Base-by-base conservation (phyloP, 2,113 vertebrate genomes). In the Dipodomys ordii region DNA sequence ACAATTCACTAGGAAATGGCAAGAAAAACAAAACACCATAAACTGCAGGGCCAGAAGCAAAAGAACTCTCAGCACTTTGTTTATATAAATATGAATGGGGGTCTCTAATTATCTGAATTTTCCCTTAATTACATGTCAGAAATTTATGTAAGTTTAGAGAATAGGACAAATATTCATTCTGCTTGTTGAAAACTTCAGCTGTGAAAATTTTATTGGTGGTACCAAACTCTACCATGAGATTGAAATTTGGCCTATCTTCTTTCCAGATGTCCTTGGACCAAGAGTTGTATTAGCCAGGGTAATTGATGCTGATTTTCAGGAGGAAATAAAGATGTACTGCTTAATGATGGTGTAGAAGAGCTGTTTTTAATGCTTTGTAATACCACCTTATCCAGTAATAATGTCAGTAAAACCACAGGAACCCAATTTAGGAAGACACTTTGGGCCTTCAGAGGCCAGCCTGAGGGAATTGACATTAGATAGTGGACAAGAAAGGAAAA, bases 131-230 rank as follows among this genome's bases (percentile, higher is more conserved):
- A 53, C 39, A 32, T 74, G 12, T 13, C 71, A 69, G 20, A 88
- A 88, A 49, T 60, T 44, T 68, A 74, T 28, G 15, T 65, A 60
- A 94, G 90, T 77, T 93, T 22, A 87, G 74, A 96, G 15, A 74
- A 74, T 62, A 28, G 46, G 7, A 30, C 71, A 68, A 74, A 46
- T 69, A 57, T 22, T 62, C 1, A 76, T 76, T 88, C 32, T 5
- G 19, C 13, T 60, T 83, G 3, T 28, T 92, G 16, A 80, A 32
- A 69, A 32, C 69, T 30, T 78, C 49, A 62, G 12, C 7, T 82
- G 16, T 18, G 6, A 1, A 11, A 5, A 4, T 23, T 7, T 0
- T 35, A n/a, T 1, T 62, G 10, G 3, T 35, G 69, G 60, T 78
- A 28, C 3, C 22, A 30, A 88, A 22, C 32, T 73, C 32, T 78